phyloP scores from a whole-genome alignment of 2,113 vertebrate genomes.

The Tragelaphus imberbis region DNA sequence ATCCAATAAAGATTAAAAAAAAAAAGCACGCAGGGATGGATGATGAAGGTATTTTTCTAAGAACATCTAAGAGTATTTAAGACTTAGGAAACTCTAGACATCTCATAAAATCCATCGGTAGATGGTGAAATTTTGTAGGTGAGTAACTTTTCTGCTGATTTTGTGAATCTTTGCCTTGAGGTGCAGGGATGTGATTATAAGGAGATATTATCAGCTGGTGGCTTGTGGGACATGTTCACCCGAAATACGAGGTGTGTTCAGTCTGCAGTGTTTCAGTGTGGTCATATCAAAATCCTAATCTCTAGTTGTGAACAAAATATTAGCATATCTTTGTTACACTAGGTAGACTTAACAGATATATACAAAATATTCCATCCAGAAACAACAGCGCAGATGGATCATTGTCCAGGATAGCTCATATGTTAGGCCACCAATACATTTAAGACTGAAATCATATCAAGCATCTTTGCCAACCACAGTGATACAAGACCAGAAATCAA shows the following conservation, averaged over 20 bases:
- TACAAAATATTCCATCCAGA: background rate
- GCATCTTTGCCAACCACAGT: background rate
- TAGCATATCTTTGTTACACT: background rate
- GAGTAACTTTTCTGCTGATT: background rate
- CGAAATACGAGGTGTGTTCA: background rate
- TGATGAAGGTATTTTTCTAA: slow-evolving; percentile 50
- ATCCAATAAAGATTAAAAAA: background rate
- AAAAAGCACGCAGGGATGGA: background rate
- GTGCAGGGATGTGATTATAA: background rate
- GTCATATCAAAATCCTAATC: background rate
- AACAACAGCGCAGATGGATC: background rate
- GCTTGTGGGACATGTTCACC: background rate
- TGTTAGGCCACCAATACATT: background rate
- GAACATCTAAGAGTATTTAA: background rate
- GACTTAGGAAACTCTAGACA: background rate
- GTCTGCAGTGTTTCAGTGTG: background rate
- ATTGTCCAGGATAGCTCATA: no score
- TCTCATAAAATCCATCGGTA: background rate
- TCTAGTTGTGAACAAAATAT: background rate
- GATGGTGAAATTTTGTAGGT: background rate
- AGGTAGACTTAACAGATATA: background rate
- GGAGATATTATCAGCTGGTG: background rate
- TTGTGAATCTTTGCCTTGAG: background rate
- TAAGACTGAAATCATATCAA: background rate
- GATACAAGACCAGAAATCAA: background rate